Evolutionary conservation across 1,140 invertebrate species (phyloP), one percentile per base, ranked within the genome.

Genomic region (Drosophila orosa): DNA sequence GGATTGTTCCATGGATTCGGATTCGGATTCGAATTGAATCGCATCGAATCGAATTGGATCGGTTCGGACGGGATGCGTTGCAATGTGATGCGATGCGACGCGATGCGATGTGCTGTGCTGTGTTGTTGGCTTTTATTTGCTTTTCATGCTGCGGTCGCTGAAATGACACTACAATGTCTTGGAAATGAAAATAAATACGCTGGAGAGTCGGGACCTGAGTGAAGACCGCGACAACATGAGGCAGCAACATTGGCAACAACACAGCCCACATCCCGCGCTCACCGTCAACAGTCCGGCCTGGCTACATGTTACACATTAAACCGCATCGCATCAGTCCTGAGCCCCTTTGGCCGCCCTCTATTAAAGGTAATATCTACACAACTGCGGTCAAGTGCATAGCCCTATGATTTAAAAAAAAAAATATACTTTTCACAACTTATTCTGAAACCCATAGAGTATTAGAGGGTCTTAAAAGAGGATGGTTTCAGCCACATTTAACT

Each of bases 91-190:
- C 48, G 45, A 48, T 35, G 59, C 58, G 57, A 60, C 60, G 66
- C 48, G 42, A 44, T 35, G 59, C 54, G 40, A 48, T 57, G 48
- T 19, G 56, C 4, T 57, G 31, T 25, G 60, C 9, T 31, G 37
- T 37, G 59, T 74, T 80, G 66, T 77, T 66, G 60, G 57, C 65
- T 78, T 87, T 82, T 82, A 86, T 86, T 86, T 86, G 79, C 65
- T 75, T 82, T 87, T 87, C 75, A 82, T 82, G 83, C 82, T 86
- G 83, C 75, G 83, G 83, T 85, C 84, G 82, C 76, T 87, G 83
- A 86, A 86, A 89, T 86, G 83, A 86, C 83, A 86, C 83, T 86
- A 86, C 83, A 86, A 87, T 87, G 83, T 86, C 83, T 86, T 86
- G 71, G 59, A 86, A 86, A 86, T 86, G 83, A 86, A 86, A 86